Evolutionary conservation across 2,888 invertebrate genomes (phyloP), one percentile per base, ranked within the genome.

Genomic region (Sesamia inferens): DNA sequence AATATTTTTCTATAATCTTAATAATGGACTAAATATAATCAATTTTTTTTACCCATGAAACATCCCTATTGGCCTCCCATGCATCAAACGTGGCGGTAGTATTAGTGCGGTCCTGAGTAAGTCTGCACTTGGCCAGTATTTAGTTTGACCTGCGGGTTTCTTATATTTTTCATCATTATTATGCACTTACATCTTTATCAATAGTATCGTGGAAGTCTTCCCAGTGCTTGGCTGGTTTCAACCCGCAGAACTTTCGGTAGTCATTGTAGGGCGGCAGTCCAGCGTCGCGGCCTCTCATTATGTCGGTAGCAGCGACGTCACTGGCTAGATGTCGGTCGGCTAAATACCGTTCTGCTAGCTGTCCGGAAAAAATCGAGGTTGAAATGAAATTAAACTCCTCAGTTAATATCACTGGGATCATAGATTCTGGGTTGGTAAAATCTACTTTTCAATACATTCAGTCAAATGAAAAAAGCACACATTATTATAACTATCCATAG

Each of bases 201-300:
- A 98, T 98, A 51, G 97, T 97, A 62, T 98, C 98, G 73, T 97
- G 97, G 86, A 98, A 96, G 85, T 98, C 98, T 42, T 97, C 97
- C 89, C 97, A 98, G 22, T 95, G 96, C 76, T 97, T 96, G 0
- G 98, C 97, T 39, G 97, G 97, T 0, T 97, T 97, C 73, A 98
- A 93, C 0, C 98, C 98, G 87, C 98, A 98, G 95, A 98, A 97
- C 93, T 98, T 97, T 75, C 98, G 97, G 94, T 97, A 98, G 89
- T 98, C 97, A 97, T 98, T 98, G 94, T 98, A 98, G 16, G 98
- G 97, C n/a, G 98, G 98, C 73, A 98, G 95, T 59, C 98, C 98
- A 78, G 98, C 98, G 90, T 98, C 98, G 57, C 98, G 97, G 61
- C 98, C 90, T 67, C 92, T 86, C 88, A 89, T 90, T 22, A 92